These are phyloP conservation scores for Drosophila saltans DNA, from an alignment of 1,140 invertebrate species.

Conservation along the genomic window DNA sequence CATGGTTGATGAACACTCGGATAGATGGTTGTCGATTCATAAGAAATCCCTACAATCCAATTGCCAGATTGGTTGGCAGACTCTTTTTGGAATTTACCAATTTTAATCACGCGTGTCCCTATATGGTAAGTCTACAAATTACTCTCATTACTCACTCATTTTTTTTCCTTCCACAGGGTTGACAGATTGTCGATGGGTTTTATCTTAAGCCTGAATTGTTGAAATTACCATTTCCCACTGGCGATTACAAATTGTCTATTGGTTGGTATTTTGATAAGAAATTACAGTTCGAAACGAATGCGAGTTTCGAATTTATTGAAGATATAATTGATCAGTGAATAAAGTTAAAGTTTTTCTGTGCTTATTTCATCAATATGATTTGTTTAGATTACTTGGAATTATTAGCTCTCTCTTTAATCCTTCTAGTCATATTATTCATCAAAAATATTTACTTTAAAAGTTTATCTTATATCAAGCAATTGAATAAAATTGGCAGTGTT, in stretches of 20 bases:
- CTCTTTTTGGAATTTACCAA: conserved; percentile 4
- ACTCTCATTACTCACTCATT: too few relatives aligned
- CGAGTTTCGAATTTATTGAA: background rate
- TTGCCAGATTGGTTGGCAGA: background rate
- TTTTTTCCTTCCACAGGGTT: background rate
- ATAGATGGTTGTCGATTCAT: conserved; percentile 6
- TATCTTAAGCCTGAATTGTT: background rate
- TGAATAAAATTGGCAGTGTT: too few relatives aligned
- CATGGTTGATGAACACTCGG: background rate
- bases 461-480: too few relatives aligned
- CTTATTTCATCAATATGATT: too few relatives aligned
- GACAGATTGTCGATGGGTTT: background rate
- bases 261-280: background rate
- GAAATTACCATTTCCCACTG: background rate
- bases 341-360: too few relatives aligned
- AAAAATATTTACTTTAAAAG: too few relatives aligned
- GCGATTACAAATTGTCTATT: background rate
- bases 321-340: background rate
- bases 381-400: too few relatives aligned
- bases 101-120: conserved; percentile 14
- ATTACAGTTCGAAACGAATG: background rate
- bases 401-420: too few relatives aligned
- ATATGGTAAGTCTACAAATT: background rate
- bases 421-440: too few relatives aligned
- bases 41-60: background rate